Base-by-base conservation (phyloP, 2,113 vertebrate species). In the Centropus bengalensis region DNA sequence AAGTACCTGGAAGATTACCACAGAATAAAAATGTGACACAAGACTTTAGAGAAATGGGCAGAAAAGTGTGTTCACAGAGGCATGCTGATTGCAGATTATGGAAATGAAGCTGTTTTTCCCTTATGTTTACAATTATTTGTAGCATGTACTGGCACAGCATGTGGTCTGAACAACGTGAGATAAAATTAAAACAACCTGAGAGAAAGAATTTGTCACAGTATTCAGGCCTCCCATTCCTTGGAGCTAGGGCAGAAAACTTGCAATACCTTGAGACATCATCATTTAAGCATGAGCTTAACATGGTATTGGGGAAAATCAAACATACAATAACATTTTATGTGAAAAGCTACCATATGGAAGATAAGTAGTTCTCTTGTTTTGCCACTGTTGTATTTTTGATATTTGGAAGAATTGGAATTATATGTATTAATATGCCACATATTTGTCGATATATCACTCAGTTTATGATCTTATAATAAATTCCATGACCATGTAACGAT, bases 81-180 rank as follows among this genome's bases (percentile, higher is more conserved):
- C 32, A 38, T 32, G 27, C 7, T 22, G 40, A 36, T 63, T 40
- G 30, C 2, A 52, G 8, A 33, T 66, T 62, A 59, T 19, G 66
- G 47, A 75, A 89, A 82, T 58, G 1, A 58, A 74, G 33, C 19
- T 3, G 1, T 0, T 47, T 73, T 59, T 8, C 20, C 20, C 7
- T 36, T 16, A 51, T 40, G 6, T 45, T 49, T 64, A 12, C 40
- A 77, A 55, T 18, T 52, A 24, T 74, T 88, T 62, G 11, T 54
- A 52, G 42, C 4, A 26, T 1, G 1, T 51, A 52, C 2, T 26
- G 20, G 30, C 20, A 42, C 10, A 62, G 42, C 49, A 28, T 5
- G 2, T 27, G 14, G 8, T 52, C 5, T 40, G 40, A 81, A 52
- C 8, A 38, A 8, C 2, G 1, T 52, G 28, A 64, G 0, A 1